A percentile compares a stretch with the other conserved stretches of the same genome.
Evolutionary conservation across 1,140 invertebrate species (phyloP).

Genomic region (Drosophila biarmipes): DNA sequence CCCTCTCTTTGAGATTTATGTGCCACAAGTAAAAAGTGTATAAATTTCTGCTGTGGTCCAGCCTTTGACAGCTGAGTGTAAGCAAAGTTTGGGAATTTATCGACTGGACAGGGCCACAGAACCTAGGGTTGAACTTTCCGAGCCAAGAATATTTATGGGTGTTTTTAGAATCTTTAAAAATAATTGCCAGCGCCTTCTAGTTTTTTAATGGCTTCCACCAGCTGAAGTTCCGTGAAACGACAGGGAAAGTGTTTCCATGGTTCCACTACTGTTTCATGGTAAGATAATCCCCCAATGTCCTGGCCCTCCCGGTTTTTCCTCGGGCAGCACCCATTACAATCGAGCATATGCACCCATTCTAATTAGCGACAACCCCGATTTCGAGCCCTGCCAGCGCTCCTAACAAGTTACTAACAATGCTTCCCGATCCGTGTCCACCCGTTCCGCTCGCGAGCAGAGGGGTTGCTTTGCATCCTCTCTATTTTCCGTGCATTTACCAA

Average conservation of each 20-base stretch:
- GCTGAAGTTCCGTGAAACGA: background rate
- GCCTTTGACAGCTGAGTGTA: slow-evolving; percentile 67
- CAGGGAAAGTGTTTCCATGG: background rate
- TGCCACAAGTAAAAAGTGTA: slow-evolving; percentile 66
- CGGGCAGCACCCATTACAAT: slow-evolving; percentile 60
- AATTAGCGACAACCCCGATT: slow-evolving; percentile 71
- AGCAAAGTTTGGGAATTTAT: slow-evolving; percentile 46
- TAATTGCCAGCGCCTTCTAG: background rate
- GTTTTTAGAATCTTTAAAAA: background rate
- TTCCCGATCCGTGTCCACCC: slow-evolving; percentile 52
- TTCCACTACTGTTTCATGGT: background rate
- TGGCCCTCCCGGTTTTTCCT: slow-evolving; percentile 6
- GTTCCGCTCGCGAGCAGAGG: slow-evolving; percentile 56
- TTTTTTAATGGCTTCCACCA: background rate
- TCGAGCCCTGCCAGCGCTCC: slow-evolving; percentile 6
- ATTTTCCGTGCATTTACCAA: slow-evolving; percentile 63
- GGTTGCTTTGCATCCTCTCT: slow-evolving; percentile 58
- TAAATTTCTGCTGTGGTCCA: slow-evolving; percentile 66
- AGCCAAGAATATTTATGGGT: slow-evolving; percentile 12
- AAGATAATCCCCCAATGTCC: background rate
- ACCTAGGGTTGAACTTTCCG: slow-evolving; percentile 18
- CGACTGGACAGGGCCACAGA: slow-evolving; percentile 11
- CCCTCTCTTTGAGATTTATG: slow-evolving; percentile 57
- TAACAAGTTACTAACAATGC: slow-evolving; percentile 35
- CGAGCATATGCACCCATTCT: slow-evolving; percentile 70